Percentiles rank a stretch among this genome's conserved stretches.
Conservation (phyloP, 2,113 vertebrate species). For the Cyprinodon tularosa region DNA sequence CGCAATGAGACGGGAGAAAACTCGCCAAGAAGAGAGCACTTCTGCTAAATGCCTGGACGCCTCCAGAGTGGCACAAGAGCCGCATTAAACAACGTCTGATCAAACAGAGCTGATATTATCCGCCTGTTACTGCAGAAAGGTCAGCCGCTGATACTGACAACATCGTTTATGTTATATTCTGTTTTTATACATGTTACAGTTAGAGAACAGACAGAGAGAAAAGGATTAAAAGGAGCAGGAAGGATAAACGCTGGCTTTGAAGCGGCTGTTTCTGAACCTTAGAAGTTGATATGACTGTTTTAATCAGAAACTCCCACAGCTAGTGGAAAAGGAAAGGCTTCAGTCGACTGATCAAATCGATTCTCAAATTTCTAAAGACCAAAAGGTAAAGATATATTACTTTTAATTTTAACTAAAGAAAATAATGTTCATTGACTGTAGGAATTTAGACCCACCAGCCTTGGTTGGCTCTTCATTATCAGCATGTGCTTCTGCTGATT, state of each 20-base stretch:
- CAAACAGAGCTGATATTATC: conserved; percentile 7
- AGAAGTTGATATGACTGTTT: not conserved
- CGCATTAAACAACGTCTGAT: conserved; percentile 55
- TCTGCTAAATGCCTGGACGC: conserved; percentile 48
- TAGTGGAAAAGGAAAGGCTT: not conserved
- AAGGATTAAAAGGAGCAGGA: not conserved
- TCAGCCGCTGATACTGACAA: conserved; percentile 14
- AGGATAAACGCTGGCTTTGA: no score
- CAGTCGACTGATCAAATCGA: no score
- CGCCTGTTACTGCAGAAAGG: conserved; percentile 27
- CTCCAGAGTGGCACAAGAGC: conserved; percentile 29
- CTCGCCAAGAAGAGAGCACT: conserved; percentile 58
- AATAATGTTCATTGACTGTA: not conserved
- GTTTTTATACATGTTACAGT: not conserved
- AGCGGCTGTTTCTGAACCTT: not conserved
- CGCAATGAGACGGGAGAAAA: conserved; percentile 52
- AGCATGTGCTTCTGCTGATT: no score
- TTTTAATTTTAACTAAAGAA: not conserved
- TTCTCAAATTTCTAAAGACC: not conserved
- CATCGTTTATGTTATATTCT: not conserved
- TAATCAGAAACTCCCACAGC: not conserved
- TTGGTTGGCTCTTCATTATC: not conserved
- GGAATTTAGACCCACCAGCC: not conserved
- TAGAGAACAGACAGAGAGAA: not conserved
- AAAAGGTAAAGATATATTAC: not conserved